These are phyloP conservation scores for Odontomyia ornata DNA, from an alignment of 2,888 invertebrate species.

Conservation along the genomic window DNA sequence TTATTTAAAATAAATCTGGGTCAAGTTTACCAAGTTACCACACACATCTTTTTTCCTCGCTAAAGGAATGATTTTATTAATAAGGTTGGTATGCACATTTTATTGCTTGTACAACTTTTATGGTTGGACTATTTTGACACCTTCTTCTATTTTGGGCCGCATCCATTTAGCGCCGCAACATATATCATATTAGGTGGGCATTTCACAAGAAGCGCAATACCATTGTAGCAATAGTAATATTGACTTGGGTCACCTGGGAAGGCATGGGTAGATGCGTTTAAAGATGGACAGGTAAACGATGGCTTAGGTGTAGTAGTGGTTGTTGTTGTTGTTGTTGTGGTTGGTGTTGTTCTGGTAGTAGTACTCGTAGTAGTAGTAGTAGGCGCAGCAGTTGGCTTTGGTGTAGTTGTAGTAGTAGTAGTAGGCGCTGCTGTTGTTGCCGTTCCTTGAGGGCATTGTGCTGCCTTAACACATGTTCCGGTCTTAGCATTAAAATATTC, in stretches of 20 bases:
- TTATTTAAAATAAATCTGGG: too few species aligned
- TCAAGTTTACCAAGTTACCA: too few species aligned
- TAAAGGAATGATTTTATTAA: too few species aligned
- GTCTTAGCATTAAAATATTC: slow-evolving; percentile 36
- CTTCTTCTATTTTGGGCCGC: not conserved
- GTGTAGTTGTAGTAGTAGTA: not conserved
- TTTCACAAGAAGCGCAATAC: slow-evolving; percentile 50
- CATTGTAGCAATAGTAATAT: slow-evolving; percentile 57
- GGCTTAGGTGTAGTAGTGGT: too few species aligned
- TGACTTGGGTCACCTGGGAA: slow-evolving; percentile 58
- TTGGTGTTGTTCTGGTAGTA: too few species aligned
- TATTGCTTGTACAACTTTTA: too few species aligned
- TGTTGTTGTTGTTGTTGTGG: not conserved
- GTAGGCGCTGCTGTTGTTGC: not conserved
- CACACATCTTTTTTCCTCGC: too few species aligned
- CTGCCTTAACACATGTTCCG: not conserved
- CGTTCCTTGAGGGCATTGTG: not conserved
- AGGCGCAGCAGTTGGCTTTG: not conserved
- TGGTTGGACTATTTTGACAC: too few species aligned
- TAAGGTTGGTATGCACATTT: too few species aligned
- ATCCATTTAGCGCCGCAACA: slow-evolving; percentile 45
- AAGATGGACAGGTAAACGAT: not conserved
- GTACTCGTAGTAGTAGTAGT: not conserved
- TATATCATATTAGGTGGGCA: slow-evolving; percentile 52
- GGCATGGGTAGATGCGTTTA: slow-evolving; percentile 30